Evolutionary conservation across 2,888 invertebrate species (phyloP), one percentile per base, ranked within the genome.

Genomic region (Muscina levida): DNA sequence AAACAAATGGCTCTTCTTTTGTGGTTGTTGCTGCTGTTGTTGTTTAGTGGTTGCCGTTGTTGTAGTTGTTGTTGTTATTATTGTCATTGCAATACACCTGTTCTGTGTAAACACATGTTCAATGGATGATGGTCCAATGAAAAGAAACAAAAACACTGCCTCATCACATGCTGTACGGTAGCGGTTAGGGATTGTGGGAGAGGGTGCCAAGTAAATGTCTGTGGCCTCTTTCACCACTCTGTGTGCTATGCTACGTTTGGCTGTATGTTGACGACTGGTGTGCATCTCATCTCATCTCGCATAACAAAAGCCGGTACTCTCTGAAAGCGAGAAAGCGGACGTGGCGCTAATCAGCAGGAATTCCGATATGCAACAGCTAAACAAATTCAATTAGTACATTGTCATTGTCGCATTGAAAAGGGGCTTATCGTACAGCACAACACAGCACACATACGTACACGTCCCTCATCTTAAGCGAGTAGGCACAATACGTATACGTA

Each of bases 281-380:
- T 31, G 39, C 19, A 59, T 42, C 31, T 31, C 31, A 59, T 42
- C 31, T 31, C 31, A 31, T 31, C 31, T 3, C 37, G 22, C 56
- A 37, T 68, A 44, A 37, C 46, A 81, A 77, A 72, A 59, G 77
- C 81, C 81, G 81, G 81, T 57, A 68, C 59, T 81, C 77, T 81
- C 77, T 77, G 42, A 81, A 74, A 74, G 56, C 72, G 73, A 59
- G 31, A 72, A 37, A 74, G 53, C 74, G 81, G 73, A 81, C 81
- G 37, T 77, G 81, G 77, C 81, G 81, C 81, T 81, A 77, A 81
- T 81, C 77, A 74, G 77, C 74, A 77, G 81, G 81, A 81, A 81
- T 81, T 81, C 81, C 81, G 81, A 81, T 81, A 81, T 81, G 81
- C 81, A 81, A 81, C 77, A 81, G 81, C 81, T 81, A 80, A 73